A percentile compares a stretch with the other conserved stretches of the same genome.
Conservation (phyloP, 1,140 invertebrate genomes). For the Halyomorpha halys region DNA sequence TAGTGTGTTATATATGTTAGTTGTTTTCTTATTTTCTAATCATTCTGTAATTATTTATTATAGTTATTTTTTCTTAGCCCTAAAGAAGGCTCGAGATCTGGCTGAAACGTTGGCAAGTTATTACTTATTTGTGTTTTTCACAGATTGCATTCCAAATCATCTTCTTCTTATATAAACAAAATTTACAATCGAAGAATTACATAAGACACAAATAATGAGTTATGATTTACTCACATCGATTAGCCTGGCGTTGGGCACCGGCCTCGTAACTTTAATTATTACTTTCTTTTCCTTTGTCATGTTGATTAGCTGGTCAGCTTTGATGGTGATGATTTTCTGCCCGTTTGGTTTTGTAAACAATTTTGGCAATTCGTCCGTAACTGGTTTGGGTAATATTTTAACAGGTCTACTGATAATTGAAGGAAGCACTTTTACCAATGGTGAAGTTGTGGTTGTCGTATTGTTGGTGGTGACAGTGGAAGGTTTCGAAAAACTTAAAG, state of each 20-base stretch:
- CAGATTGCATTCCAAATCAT: too few species aligned
- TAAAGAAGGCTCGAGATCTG: too few species aligned
- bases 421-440: neutral
- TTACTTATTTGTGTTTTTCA: too few species aligned
- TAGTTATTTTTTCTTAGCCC: too few species aligned
- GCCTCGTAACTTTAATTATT: conserved; percentile 30
- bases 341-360: conserved; percentile 20
- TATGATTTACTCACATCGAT: conserved; percentile 4
- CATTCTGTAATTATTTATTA: too few species aligned
- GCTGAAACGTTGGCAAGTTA: too few species aligned
- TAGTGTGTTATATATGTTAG: too few species aligned
- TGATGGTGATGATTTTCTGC: conserved; percentile 38
- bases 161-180: too few species aligned
- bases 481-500: conserved; percentile 37
- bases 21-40: too few species aligned
- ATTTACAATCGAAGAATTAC: too few species aligned
- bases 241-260: conserved; percentile 20
- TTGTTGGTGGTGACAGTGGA: neutral
- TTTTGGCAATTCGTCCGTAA: neutral
- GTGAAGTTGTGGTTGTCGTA: too few species aligned
- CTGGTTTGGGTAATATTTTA: conserved; percentile 1
- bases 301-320: conserved; percentile 37
- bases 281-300: conserved; percentile 34
- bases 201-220: too few species aligned
- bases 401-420: neutral